Conservation (phyloP, 2,797 vertebrate species). For the Characodon lateralis region DNA sequence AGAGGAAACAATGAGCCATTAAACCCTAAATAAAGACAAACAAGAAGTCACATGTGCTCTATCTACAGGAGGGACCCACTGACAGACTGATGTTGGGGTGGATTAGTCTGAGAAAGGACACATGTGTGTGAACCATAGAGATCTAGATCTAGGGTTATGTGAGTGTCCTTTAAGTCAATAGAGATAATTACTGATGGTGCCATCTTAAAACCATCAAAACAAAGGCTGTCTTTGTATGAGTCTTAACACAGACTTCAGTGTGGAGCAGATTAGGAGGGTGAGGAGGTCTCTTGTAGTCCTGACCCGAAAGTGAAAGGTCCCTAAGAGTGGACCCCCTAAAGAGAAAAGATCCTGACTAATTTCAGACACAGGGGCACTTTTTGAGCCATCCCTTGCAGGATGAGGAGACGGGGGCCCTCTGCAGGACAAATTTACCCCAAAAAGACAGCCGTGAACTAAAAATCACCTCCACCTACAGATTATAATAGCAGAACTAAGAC, state of each 20-base stretch:
- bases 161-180: background rate
- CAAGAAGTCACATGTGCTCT: background rate
- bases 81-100: background rate
- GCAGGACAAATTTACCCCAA: constrained; percentile 55
- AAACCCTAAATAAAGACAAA: constrained; percentile 9
- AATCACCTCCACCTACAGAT: constrained; percentile 1
- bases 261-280: constrained; percentile 52
- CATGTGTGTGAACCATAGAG: background rate
- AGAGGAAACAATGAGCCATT: background rate
- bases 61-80: constrained; percentile 2
- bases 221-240: constrained; percentile 51
- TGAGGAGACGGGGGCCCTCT: constrained; percentile 58
- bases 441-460: constrained; percentile 17
- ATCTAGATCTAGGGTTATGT: background rate
- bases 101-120: background rate
- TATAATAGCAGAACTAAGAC: background rate
- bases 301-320: constrained; percentile 62
- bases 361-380: constrained; percentile 33
- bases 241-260: constrained; percentile 46
- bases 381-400: constrained; percentile 54
- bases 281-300: constrained; percentile 31
- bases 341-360: constrained; percentile 67
- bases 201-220: constrained; percentile 31
- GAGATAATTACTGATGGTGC: constrained; percentile 1
- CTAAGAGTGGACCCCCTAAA: constrained; percentile 36